Percentiles rank a stretch among this genome's conserved stretches.
These are phyloP conservation scores for Balaeniceps rex DNA, from an alignment of 2,113 vertebrate species.

Conservation along the genomic window DNA sequence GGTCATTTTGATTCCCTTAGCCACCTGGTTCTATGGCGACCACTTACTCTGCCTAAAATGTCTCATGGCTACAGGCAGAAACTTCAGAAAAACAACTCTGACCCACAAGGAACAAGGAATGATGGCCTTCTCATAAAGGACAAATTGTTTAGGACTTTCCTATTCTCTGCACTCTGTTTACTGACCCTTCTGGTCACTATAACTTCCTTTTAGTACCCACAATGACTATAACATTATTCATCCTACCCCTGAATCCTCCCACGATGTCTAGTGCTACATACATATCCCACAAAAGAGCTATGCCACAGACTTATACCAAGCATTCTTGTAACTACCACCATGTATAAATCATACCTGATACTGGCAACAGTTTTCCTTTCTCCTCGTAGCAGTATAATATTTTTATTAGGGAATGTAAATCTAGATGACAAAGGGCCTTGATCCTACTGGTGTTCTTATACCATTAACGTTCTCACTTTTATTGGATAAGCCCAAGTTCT, in stretches of 20 bases:
- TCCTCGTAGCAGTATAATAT: neutral
- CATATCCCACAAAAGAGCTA: neutral
- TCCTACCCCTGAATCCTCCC: neutral
- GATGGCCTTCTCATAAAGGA: neutral
- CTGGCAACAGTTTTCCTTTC: neutral
- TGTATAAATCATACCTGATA: neutral
- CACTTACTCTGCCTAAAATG: neutral
- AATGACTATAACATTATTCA: neutral
- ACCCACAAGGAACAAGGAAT: neutral
- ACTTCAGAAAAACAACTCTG: neutral
- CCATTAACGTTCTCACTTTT: neutral
- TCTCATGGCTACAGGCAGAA: neutral
- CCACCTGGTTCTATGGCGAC: neutral
- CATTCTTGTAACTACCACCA: neutral
- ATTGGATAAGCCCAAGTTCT: neutral
- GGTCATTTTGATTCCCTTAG: neutral
- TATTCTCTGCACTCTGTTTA: neutral
- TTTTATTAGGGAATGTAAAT: constrained; percentile 28
- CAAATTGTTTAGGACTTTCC: neutral
- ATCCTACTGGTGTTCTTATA: neutral
- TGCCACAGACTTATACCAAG: neutral
- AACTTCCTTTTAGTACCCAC: neutral
- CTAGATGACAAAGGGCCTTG: neutral
- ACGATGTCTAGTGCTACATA: neutral
- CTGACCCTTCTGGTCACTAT: neutral